Evolutionary conservation across 2,113 vertebrate species (phyloP).

Genomic region (Tyrannus savana): DNA sequence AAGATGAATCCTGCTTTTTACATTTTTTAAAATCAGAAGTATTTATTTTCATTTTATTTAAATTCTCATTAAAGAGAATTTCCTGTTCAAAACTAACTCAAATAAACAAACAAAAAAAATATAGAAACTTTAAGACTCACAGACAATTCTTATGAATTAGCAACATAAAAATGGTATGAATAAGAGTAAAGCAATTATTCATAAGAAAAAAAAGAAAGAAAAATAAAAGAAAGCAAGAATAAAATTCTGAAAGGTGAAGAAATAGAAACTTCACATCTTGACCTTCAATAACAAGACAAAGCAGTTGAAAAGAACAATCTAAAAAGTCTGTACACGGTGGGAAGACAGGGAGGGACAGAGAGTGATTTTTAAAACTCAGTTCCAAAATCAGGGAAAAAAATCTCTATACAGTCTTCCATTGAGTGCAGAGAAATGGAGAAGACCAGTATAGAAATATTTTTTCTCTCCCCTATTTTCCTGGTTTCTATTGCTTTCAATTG

Average conservation of each 20-base stretch:
- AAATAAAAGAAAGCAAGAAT: fast-evolving
- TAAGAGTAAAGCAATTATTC: background rate
- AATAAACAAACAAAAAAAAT: background rate
- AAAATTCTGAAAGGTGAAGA: background rate
- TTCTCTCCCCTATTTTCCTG: background rate
- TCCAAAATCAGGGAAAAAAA: background rate
- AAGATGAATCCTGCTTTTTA: background rate
- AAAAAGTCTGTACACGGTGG: background rate
- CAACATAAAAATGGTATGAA: background rate
- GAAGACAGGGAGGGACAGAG: background rate
- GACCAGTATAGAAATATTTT: background rate
- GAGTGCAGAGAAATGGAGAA: background rate
- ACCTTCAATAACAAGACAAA: background rate
- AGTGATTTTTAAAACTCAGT: background rate
- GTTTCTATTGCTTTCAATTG: background rate
- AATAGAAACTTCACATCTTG: background rate
- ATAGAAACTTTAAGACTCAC: background rate
- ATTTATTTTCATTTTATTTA: background rate
- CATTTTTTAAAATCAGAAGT: background rate
- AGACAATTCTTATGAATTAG: background rate
- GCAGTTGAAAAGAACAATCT: background rate
- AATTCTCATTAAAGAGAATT: background rate
- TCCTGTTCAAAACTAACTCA: background rate
- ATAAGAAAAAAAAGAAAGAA: background rate
- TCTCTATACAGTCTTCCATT: background rate